Base-by-base conservation (phyloP, 92 coral and sea anemone genomes). In the Umimayanthus kanabou region DNA sequence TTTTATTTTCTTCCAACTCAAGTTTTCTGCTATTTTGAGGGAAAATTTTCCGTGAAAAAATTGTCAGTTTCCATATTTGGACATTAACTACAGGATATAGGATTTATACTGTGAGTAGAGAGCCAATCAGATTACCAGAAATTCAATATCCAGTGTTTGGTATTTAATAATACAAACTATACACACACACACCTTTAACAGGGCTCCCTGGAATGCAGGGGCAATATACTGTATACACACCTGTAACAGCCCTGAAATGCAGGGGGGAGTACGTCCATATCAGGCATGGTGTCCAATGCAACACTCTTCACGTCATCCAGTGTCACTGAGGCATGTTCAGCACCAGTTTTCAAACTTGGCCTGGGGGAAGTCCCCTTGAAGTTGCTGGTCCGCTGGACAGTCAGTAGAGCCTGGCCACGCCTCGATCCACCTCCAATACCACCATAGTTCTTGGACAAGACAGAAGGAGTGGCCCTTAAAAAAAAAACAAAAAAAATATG, bases 261-360 rank as follows among this genome's bases (percentile, higher is more conserved):
- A 37, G 92, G 87, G 20, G 98, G 96, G 8, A 95, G 87, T 39
- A 88, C 67, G 28, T 93, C 95, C 77, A 92, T 92, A 89, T 93
- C 93, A 25, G 95, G 95, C 79, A 93, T 90, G 50, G 96, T 90
- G 91, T 95, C 98, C 13, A 92, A 84, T 47, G 99, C 99, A 39
- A 97, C 98, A 89, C 95, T 94, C 85, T 97, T 97, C 49, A 97
- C 94, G 72, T 97, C 98, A 76, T 97, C 96, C 85, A 97, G 81
- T 2, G 97, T 94, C 14, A 97, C 92, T 8, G 87, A 89, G 70
- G 91, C 89, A 65, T 97, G 98, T 73, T 97, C 98, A 0, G 93
- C 89, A 42, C 93, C 91, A 66, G 89, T 90, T 70, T 92, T 90
- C 69, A 96, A 55, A 66, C 99, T 94, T 18, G 98, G 95, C 16